A percentile compares a stretch with the other conserved stretches of the same genome.
phyloP scores from a whole-genome alignment of 2,888 invertebrate genomes.

The Blastobasis adustella region DNA sequence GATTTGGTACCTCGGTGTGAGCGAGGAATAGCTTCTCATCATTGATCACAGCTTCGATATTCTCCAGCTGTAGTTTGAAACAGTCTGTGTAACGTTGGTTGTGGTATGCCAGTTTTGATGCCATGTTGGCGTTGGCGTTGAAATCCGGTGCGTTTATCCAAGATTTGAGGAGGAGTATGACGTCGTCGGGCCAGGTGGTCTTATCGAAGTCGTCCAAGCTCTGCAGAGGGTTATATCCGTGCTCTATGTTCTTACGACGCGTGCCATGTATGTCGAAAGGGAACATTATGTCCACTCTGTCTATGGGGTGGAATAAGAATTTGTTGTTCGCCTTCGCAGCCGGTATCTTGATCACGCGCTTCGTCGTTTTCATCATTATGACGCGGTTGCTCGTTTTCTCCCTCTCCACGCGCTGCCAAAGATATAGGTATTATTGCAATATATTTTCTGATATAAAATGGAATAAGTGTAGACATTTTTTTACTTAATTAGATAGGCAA shows the following conservation, averaged over 20 bases:
- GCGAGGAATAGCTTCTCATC: slow-evolving; percentile 36
- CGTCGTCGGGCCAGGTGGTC: slow-evolving; percentile 55
- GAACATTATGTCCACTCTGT: slow-evolving; percentile 57
- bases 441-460: too few species aligned
- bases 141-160: slow-evolving; percentile 50
- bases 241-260: slow-evolving; percentile 42
- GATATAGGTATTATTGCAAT: too few species aligned
- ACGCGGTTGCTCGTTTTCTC: slow-evolving; percentile 75
- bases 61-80: slow-evolving; percentile 40
- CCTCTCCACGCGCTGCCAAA: slow-evolving; percentile 39
- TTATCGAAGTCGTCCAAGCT: slow-evolving; percentile 49
- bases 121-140: slow-evolving; percentile 46
- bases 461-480: too few species aligned
- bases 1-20: slow-evolving; percentile 30
- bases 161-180: slow-evolving; percentile 46
- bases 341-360: slow-evolving; percentile 82
- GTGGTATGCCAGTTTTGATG: slow-evolving; percentile 58
- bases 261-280: slow-evolving; percentile 47
- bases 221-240: slow-evolving; percentile 41
- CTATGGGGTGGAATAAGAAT: slow-evolving; percentile 54
- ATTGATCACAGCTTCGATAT: slow-evolving; percentile 31
- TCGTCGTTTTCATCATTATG: slow-evolving; percentile 81
- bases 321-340: slow-evolving; percentile 51
- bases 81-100: slow-evolving; percentile 48
- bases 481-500: too few species aligned